Base-by-base conservation (phyloP, 2,797 vertebrate genomes). In the Distichodus sexfasciatus region DNA sequence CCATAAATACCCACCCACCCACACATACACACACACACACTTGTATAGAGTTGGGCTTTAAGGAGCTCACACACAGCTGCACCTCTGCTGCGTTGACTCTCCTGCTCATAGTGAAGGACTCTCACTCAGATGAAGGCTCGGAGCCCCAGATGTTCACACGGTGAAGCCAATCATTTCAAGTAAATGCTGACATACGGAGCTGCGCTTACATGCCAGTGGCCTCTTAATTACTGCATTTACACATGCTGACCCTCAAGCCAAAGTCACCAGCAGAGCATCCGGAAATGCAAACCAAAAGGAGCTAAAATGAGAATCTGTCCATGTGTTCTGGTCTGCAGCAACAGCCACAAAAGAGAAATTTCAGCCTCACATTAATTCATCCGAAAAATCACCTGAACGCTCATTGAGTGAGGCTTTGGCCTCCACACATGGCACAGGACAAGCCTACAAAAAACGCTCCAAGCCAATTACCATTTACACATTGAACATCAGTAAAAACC, bases 71-170 rank as follows among this genome's bases (percentile, higher is more conserved):
- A 14, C 17, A 12, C 53, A 0, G 51, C 29, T 35, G 3, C 17
- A 35, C 15, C 15, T 11, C 19, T n/a, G 2, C 28, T 19, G 51
- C 10, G 15, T 17, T 33, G 29, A 10, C 28, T 6, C 12, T 43
- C 41, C 29, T 19, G 47, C 24, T 15, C n/a, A n/a, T n/a, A n/a
- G n/a, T 55, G 51, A 55, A 55, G 51, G 51, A 55, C 51, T 14
- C 51, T 55, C 2, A 19, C 28, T 54, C 23, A 35, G n/a, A 7
- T 24, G 53, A 26, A 46, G 51, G 24, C 57, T 29, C 9, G 43
- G 12, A 54, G 1, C 28, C 53, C 68, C 58, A 62, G 47, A 62
- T 70, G 68, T 70, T 70, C 57, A 62, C 26, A 35, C 47, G 51
- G 28, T 53, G 41, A 38, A 62, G 41, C 47, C 38, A 54, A 58